Evolutionary conservation across 2,888 invertebrate genomes (phyloP), one percentile per base, ranked within the genome.

Genomic region (Ennomos fuscantarius): DNA sequence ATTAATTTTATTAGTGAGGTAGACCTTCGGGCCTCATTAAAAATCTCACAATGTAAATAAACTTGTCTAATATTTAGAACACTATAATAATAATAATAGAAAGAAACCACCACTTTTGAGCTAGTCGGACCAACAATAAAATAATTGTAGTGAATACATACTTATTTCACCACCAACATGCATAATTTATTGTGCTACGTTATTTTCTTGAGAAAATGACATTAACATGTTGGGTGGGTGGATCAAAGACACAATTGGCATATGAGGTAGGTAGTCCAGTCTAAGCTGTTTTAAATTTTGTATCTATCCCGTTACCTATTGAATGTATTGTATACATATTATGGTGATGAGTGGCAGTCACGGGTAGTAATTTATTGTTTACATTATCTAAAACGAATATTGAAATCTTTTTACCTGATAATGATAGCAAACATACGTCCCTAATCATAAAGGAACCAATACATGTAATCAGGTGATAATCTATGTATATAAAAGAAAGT

Each of bases 1-100:
- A 48, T 53, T 63, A 65, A 62, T 71, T 80, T 81, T 79, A 81
- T 81, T 79, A 76, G 69, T 74, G 73, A 76, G 78, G 78, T 70
- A 69, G 70, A 66, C 66, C 66, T 68, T 62, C 65, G 63, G 56
- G 63, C 63, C 68, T 57, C 49, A 45, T 56, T 64, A 60, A 67
- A 68, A 69, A 72, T 70, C 64, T 73, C 68, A 68, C 66, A 73
- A 68, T 70, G 66, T 69, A 63, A 66, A 58, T 64, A 68, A 60
- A 60, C 62, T 62, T 55, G 51, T 61, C 58, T 52, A 63, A 52
- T 42, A 65, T 57, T 35, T 53, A 55, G 62, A 24, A 60, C 49
- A 61, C 47, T 46, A 63, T 48, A 46, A 55, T 44, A 37, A 55
- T 44, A 37, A 46, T 31, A 33, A n/a, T 49, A 60, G n/a, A 55